Base-by-base conservation (phyloP, 2,888 invertebrate genomes). In the Eupelmus urozonus region DNA sequence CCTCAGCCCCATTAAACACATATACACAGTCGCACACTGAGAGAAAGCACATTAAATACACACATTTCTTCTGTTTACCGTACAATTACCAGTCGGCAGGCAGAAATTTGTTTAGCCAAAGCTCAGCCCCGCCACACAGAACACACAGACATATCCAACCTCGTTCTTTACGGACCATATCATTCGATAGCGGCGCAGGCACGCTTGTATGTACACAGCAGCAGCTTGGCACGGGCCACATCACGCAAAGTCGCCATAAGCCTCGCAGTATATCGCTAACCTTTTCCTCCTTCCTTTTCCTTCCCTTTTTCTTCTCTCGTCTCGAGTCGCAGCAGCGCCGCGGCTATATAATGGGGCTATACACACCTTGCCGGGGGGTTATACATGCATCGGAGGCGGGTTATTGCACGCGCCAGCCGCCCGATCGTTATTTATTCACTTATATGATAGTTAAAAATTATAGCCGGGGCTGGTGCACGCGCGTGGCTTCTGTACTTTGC, bases 361-460 rank as follows among this genome's bases (percentile, higher is more conserved):
- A 70, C 59, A 69, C 70, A 70, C 40, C 27, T 42, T 16, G 13
- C 34, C 40, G 29, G 29, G 25, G 18, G 65, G 55, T n/a, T n/a
- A n/a, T 42, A 55, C 66, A 25, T 27, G 67, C 78, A 62, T 67
- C 69, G 66, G 55, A 62, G 29, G 62, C 69, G 49, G 67, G 69
- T 73, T 73, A 73, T 75, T 59, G 71, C 75, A 34, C 55, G 75
- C 34, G 2, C 34, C 40, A 1, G 27, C 42, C 40, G 1, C 16
- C 66, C 76, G 76, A 80, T 80, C 79, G 69, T 80, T 80, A 80
- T 80, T 80, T 80, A 80, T 80, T 80, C 76, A 76, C 79, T 76
- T 80, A 76, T 69, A 42, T 40, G 63, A 73, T 73, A 80, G 79
- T 76, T 80, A 76, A 80, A 73, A 80, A 76, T 80, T 76, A 79